Evolutionary conservation across 2,888 invertebrate species (phyloP).

Genomic region (Corbicula japonica): DNA sequence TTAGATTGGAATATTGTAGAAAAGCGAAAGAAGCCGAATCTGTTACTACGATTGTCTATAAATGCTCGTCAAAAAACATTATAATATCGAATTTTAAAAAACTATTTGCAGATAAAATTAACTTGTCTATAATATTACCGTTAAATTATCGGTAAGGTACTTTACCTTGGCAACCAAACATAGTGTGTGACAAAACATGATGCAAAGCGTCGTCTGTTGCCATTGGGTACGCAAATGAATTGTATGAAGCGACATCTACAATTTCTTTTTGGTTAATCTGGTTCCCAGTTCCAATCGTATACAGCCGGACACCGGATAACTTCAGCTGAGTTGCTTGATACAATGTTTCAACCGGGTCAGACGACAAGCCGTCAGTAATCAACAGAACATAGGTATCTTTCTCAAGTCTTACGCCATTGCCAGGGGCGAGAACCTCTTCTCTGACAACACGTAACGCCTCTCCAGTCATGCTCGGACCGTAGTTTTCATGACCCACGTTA

Average conservation of each 20-base stretch:
- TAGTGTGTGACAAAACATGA: slow-evolving; percentile 5
- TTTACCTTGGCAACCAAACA: slow-evolving; percentile 21
- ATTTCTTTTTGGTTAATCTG: slow-evolving; percentile 6
- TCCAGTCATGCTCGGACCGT: neutral
- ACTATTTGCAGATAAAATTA: too few species aligned
- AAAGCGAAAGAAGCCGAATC: too few species aligned
- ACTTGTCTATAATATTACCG: too few species aligned
- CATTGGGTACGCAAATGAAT: neutral
- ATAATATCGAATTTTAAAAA: too few species aligned
- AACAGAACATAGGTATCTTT: slow-evolving; percentile 3
- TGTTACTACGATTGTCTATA: too few species aligned
- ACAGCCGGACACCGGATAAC: slow-evolving; percentile 1
- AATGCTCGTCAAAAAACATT: too few species aligned
- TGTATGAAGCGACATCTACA: slow-evolving; percentile 12
- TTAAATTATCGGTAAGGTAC: too few species aligned
- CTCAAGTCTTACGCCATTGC: neutral
- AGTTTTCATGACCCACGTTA: neutral
- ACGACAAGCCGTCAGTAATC: slow-evolving; percentile 12
- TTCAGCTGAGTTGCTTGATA: neutral
- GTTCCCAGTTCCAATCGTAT: neutral
- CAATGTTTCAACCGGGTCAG: neutral
- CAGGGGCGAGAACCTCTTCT: neutral
- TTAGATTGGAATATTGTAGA: too few species aligned
- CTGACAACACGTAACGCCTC: neutral
- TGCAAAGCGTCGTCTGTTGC: slow-evolving; percentile 8